Evolutionary conservation across 2,888 invertebrate species (phyloP), one percentile per base, ranked within the genome.

Genomic region (Melikaiella ostensackeni): DNA sequence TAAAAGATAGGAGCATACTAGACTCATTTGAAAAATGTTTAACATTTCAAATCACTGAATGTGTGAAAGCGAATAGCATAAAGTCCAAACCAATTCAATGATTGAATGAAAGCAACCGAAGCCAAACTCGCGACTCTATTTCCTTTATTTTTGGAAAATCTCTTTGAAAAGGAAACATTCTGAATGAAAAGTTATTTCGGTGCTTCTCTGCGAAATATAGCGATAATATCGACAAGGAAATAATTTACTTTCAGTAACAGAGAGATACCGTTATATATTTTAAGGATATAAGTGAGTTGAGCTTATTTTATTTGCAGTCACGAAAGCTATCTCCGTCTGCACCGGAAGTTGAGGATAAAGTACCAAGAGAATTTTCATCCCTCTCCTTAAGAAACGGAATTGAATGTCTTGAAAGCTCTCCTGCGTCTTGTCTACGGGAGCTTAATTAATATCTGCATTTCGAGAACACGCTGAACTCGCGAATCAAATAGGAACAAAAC

Each of bases 391-490:
- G 19, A 70, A 70, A 30, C 11, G n/a, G 50, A 19, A 50, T 50
- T 70, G 50, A 50, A 55, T 70, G 30, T 70, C 70, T 46, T 70
- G 30, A 55, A 50, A 70, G 50, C 70, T 70, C 70, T 70, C 33
- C 21, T 30, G 50, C 27, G 46, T 70, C 33, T 33, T 70, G 30
- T 70, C 27, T 11, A 50, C 30, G 11, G 46, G 33, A 70, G n/a
- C 70, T 70, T 70, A 70, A 70, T 70, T 70, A 50, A 70, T 70
- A 70, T n/a, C 50, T 33, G 46, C 46, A 50, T 50, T 50, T 70
- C 6, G n/a, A 70, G 30, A 50, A 70, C 46, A n/a, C 30, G 70
- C 30, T 70, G n/a, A 50, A 50, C 30, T 50, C 50, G 33, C 19
- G n/a, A 70, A 70, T 27, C 33, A 50, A 9, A 30, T 30, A 8